Conservation (phyloP, 1,140 invertebrate genomes). For the Anastrepha ludens region DNA sequence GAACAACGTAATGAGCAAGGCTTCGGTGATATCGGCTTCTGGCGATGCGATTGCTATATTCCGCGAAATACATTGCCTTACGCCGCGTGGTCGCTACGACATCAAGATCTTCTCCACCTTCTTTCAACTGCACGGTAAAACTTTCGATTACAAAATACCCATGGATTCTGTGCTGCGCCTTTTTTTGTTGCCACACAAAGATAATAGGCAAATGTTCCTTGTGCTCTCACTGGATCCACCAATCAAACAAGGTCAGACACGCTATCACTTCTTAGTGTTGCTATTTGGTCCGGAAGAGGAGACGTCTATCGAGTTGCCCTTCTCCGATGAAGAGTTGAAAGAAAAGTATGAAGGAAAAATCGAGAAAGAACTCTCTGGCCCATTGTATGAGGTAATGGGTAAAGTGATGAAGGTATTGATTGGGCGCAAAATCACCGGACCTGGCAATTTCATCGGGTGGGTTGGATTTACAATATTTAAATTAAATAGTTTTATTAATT, state of each 20-base stretch:
- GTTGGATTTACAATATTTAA: constrained; percentile 47
- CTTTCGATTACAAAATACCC: constrained; percentile 99
- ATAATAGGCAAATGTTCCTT: constrained; percentile 98
- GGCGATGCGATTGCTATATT: constrained; percentile 99
- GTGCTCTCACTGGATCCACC: constrained; percentile 99
- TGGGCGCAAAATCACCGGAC: constrained; percentile 95
- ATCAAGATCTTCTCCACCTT: constrained; percentile 99
- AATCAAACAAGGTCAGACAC: constrained; percentile 99
- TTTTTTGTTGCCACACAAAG: constrained; percentile 97
- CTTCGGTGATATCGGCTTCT: constrained; percentile 97
- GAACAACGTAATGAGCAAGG: constrained; percentile 96
- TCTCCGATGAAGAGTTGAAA: constrained; percentile 93
- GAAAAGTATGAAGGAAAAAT: constrained; percentile 97
- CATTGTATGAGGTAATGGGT: constrained; percentile 95
- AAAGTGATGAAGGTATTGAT: constrained; percentile 97
- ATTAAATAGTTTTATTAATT: not conserved
- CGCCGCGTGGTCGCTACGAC: constrained; percentile 99
- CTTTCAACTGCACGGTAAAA: constrained; percentile 99
- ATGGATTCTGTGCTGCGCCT: constrained; percentile 95
- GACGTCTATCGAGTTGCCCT: constrained; percentile 92
- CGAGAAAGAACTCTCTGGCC: constrained; percentile 92
- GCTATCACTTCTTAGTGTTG: constrained; percentile 96
- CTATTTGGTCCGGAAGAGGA: constrained; percentile 97
- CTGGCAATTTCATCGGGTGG: constrained; percentile 93
- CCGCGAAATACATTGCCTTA: constrained; percentile 97